Evolutionary conservation across 2,113 vertebrate genomes (phyloP).

Genomic region (Heterochromis multidens): DNA sequence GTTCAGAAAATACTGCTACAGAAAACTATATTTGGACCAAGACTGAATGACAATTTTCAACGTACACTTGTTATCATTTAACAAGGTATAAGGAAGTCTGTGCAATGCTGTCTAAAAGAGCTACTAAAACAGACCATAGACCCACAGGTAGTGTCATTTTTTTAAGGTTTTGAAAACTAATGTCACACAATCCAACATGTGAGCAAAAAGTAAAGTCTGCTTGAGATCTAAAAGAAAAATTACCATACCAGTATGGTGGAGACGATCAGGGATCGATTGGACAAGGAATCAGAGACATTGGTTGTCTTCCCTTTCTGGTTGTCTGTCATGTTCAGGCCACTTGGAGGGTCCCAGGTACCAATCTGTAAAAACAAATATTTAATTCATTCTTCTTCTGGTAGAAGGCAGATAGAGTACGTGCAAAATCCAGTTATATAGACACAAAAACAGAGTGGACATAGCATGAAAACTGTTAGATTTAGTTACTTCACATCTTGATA

Average conservation of each 20-base stretch:
- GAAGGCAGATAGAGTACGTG: not conserved
- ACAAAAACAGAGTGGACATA: not conserved
- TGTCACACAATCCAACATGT: not conserved
- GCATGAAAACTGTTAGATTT: not conserved
- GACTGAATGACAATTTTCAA: not conserved
- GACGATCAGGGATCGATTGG: constrained; percentile 91
- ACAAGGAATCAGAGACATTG: constrained; percentile 93
- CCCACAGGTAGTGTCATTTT: not conserved
- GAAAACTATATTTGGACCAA: too few species aligned
- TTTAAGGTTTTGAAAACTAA: not conserved
- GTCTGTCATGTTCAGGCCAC: constrained; percentile 97
- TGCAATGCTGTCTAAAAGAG: not conserved
- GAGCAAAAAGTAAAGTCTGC: not conserved
- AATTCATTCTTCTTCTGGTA: not conserved
- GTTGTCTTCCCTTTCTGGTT: constrained; percentile 91
- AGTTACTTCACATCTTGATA: not conserved
- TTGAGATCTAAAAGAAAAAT: not conserved
- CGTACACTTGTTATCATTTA: not conserved
- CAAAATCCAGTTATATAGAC: not conserved
- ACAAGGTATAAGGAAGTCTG: not conserved
- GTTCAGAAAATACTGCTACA: too few species aligned
- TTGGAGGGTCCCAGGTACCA: constrained; percentile 94
- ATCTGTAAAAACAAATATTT: constrained; percentile 78
- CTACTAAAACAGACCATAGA: not conserved
- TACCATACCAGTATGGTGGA: constrained; percentile 91